phyloP scores from a whole-genome alignment of 1,140 invertebrate genomes.

The Drosophila sechellia region DNA sequence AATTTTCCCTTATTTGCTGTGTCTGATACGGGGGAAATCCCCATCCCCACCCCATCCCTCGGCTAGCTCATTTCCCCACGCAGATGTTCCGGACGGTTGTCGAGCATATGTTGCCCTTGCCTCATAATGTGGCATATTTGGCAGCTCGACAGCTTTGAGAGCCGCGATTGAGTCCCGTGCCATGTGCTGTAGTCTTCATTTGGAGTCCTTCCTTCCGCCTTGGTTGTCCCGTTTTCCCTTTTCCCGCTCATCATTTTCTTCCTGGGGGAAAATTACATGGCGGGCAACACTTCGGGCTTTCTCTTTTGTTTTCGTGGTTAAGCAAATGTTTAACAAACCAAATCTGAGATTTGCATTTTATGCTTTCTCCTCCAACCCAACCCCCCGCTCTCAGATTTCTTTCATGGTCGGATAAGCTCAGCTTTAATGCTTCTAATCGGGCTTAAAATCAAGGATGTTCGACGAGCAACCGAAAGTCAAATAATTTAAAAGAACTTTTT shows the following conservation, averaged over 20 bases:
- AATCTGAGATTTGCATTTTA: constrained; percentile 82
- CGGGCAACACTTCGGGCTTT: constrained; percentile 40
- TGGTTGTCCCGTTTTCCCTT: constrained; percentile 17
- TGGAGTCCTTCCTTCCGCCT: constrained; percentile 52
- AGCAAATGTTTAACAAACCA: constrained; percentile 82
- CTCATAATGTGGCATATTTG: constrained; percentile 77
- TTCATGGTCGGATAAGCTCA: constrained; percentile 63
- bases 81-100: constrained; percentile 57
- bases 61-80: constrained; percentile 60
- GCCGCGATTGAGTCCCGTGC: constrained; percentile 47
- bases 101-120: constrained; percentile 78
- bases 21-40: constrained; percentile 16
- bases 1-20: constrained; percentile 80
- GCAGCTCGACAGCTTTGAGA: constrained; percentile 54
- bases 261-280: constrained; percentile 6
- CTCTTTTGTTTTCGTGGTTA: constrained; percentile 75
- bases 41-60: background rate
- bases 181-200: constrained; percentile 62
- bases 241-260: constrained; percentile 31
- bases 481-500: constrained; percentile 46
- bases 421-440: constrained; percentile 76
- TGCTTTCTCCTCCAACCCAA: constrained; percentile 38
- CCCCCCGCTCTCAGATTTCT: constrained; percentile 7
- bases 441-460: constrained; percentile 67
- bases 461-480: constrained; percentile 24